Evolutionary conservation across 2,797 vertebrate species (phyloP).

Genomic region (Acanthis flammea): DNA sequence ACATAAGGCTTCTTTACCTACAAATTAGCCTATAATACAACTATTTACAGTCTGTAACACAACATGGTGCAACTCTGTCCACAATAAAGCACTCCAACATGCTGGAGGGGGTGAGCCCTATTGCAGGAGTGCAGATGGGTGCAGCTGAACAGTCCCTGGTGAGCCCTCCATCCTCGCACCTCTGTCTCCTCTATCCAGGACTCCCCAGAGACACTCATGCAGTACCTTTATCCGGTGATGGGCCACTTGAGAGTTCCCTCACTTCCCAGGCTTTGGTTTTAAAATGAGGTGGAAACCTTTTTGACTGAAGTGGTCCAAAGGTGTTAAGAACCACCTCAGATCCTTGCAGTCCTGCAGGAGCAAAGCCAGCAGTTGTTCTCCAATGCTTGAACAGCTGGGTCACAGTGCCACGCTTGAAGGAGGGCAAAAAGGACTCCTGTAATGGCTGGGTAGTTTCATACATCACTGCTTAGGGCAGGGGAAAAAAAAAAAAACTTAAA

Average conservation of each 20-base stretch:
- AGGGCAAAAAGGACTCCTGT: not conserved
- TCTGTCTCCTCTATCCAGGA: not conserved
- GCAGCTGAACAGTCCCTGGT: not conserved
- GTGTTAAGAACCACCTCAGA: not conserved
- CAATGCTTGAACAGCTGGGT: not conserved
- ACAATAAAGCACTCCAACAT: not conserved
- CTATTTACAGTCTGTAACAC: slow-evolving; percentile 65
- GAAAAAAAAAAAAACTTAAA: not conserved
- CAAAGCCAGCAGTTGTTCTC: not conserved
- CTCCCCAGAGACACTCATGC: not conserved
- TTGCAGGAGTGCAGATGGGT: not conserved
- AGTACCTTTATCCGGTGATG: not conserved
- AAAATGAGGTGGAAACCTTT: not conserved
- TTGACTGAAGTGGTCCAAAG: not conserved
- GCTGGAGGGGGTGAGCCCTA: slow-evolving; percentile 18
- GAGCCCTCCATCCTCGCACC: not conserved
- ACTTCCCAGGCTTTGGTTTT: not conserved
- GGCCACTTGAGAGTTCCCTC: not conserved
- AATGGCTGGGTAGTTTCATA: not conserved
- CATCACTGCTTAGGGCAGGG: not conserved
- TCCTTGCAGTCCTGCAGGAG: not conserved
- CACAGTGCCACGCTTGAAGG: not conserved
- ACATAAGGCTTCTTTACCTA: slow-evolving; percentile 53
- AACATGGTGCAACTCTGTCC: slow-evolving; percentile 33
- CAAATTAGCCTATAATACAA: slow-evolving; percentile 60